These are phyloP conservation scores for Megalonaias nervosa DNA, from an alignment of 1,140 invertebrate species.

Conservation along the genomic window DNA sequence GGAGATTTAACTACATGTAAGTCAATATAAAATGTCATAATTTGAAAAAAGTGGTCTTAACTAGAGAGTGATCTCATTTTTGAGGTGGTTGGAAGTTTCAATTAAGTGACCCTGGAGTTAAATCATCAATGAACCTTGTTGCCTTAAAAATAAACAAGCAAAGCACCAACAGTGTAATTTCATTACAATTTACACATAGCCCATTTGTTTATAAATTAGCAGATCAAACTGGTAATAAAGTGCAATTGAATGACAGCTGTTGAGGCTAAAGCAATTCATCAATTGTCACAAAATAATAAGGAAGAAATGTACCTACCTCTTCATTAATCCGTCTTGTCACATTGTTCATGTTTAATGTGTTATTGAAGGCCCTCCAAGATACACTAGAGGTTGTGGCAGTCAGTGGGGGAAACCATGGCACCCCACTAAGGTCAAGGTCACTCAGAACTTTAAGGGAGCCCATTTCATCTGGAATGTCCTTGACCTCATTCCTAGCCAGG, in stretches of 20 bases:
- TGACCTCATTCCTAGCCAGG: slow-evolving; percentile 43
- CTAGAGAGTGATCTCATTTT: no score
- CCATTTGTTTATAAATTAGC: neutral
- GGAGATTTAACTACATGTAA: no score
- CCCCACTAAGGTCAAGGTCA: slow-evolving; percentile 46
- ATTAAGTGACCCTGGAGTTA: no score
- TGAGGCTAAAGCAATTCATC: neutral
- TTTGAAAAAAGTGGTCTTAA: no score
- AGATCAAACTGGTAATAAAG: neutral
- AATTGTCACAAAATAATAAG: neutral
- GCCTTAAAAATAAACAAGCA: no score
- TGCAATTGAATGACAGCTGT: neutral
- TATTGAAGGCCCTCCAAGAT: slow-evolving; percentile 35
- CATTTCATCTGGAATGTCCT: slow-evolving; percentile 48
- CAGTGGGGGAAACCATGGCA: slow-evolving; percentile 41
- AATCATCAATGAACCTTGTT: no score
- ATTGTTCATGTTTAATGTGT: slow-evolving; percentile 28
- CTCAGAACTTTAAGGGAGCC: slow-evolving; percentile 43
- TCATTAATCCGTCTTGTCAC: slow-evolving; percentile 32
- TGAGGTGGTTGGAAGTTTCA: no score
- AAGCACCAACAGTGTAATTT: neutral
- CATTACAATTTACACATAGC: neutral
- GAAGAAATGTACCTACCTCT: slow-evolving; percentile 24
- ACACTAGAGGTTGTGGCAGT: slow-evolving; percentile 19
- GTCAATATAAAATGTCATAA: no score